These are phyloP conservation scores for Trematomus loennbergii DNA, from an alignment of 2,113 vertebrate genomes.

Conservation along the genomic window DNA sequence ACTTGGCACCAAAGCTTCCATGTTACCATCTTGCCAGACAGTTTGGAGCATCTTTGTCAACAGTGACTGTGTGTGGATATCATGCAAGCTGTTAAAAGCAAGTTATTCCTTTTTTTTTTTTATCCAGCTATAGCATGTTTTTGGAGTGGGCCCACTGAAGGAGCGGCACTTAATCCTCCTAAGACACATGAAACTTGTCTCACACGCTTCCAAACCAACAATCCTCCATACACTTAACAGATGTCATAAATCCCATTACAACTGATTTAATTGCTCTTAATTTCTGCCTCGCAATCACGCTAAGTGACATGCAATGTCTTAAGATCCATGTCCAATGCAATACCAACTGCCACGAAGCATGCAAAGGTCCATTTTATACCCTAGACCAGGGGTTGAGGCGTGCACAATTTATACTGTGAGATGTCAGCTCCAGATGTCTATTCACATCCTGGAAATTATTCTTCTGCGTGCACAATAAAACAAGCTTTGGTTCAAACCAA, in stretches of 20 bases:
- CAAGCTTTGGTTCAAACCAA: slow-evolving; percentile 48
- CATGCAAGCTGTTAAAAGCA: slow-evolving; percentile 6
- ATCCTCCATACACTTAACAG: not conserved
- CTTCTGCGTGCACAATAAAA: slow-evolving; percentile 59
- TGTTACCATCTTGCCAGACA: slow-evolving; percentile 35
- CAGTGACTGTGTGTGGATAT: not conserved
- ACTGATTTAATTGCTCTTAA: slow-evolving; percentile 16
- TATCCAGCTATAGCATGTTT: not conserved
- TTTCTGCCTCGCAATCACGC: slow-evolving; percentile 1
- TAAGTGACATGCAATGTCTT: slow-evolving; percentile 12
- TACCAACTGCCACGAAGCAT: slow-evolving; percentile 5
- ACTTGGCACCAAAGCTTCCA: slow-evolving; percentile 35
- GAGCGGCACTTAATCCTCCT: slow-evolving; percentile 20
- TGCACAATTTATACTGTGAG: slow-evolving; percentile 30
- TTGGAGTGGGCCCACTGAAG: not conserved
- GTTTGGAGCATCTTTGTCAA: slow-evolving; percentile 32
- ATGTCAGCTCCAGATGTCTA: slow-evolving; percentile 39
- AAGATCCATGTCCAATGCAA: slow-evolving; percentile 4
- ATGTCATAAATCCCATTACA: slow-evolving; percentile 28
- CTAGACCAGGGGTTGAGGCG: not conserved
- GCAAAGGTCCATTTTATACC: slow-evolving; percentile 1
- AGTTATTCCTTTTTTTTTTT: slow-evolving; percentile 6
- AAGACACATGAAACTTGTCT: slow-evolving; percentile 4
- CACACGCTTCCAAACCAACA: not conserved
- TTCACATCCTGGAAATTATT: slow-evolving; percentile 29